phyloP scores from a whole-genome alignment of 2,888 invertebrate genomes.

The Drosophila meridiana region DNA sequence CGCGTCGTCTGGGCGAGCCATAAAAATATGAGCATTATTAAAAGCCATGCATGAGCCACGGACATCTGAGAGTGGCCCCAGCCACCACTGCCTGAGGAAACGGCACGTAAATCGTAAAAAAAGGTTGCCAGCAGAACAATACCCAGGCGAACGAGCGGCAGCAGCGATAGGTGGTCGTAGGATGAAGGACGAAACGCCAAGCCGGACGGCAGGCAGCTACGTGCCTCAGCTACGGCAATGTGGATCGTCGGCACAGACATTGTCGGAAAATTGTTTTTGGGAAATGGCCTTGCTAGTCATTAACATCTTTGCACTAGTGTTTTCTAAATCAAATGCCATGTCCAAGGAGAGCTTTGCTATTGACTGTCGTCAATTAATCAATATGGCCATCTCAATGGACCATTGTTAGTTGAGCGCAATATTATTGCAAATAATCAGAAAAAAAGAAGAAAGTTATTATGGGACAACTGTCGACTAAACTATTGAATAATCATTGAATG shows the following conservation, averaged over 20 bases:
- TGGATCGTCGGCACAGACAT: slow-evolving; percentile 12
- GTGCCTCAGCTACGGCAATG: slow-evolving; percentile 28
- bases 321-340: slow-evolving; percentile 16
- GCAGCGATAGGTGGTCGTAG: not conserved
- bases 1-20: slow-evolving; percentile 55
- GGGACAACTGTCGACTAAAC: no score
- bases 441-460: not conserved
- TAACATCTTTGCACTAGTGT: slow-evolving; percentile 35
- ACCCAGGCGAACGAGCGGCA: slow-evolving; percentile 12
- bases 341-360: not conserved
- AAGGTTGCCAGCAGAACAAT: slow-evolving; percentile 65
- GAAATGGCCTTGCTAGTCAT: slow-evolving; percentile 24
- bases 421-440: not conserved
- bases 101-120: slow-evolving; percentile 78
- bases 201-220: slow-evolving; percentile 35
- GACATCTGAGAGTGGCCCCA: slow-evolving; percentile 39
- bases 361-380: not conserved
- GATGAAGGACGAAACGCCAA: not conserved
- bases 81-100: slow-evolving; percentile 60
- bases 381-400: not conserved
- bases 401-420: not conserved
- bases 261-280: slow-evolving; percentile 30
- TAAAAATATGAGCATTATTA: slow-evolving; percentile 79
- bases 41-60: slow-evolving; percentile 66
- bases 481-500: no score